Base-by-base conservation (phyloP, 1,140 invertebrate genomes). In the Sinonovacula constricta region DNA sequence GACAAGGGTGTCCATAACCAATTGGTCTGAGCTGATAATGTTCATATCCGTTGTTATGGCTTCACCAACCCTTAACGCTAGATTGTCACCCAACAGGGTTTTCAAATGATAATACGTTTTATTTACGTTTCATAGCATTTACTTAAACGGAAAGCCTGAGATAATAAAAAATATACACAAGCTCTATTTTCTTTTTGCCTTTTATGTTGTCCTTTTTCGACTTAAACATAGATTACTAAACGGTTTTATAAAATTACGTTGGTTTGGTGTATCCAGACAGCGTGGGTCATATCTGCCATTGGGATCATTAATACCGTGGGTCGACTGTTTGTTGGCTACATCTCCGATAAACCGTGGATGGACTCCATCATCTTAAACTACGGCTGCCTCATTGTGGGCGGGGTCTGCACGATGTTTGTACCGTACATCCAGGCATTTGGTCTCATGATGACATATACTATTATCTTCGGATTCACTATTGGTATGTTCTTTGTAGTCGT, bases 381-480 rank as follows among this genome's bases (percentile, higher is more conserved):
- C 89, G 90, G 95, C 15, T 96, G 97, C 0, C 93, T 99, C 36
- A 92, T 98, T 68, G 93, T 98, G 71, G 96, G 95, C 68, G 91
- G 88, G 0, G 62, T 83, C 0, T 62, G 80, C 28, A 87, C 87
- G n/a, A 66, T 83, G 7, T 71, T 84, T 36, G 96, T 96, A 2
- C 97, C 98, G 0, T 94, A 98, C 72, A 97, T 96, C 86, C 88
- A 91, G 56, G 93, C 93, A 15, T 99, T 96, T 84, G 87, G 90
- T 1, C 91, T 94, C 36, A 96, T 97, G 80, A 94, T 96, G 15
- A 91, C 93, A 3, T 96, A 98, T 91, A 93, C 96, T 26, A 93
- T 96, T 60, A 94, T 96, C 82, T 99, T 99, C 90, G 98, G 98
- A 63, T 92, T 98, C 80, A 96, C 97, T 86, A 96, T 99, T 76